Evolutionary conservation across 2,113 vertebrate genomes (phyloP).

Genomic region (Grus americana): DNA sequence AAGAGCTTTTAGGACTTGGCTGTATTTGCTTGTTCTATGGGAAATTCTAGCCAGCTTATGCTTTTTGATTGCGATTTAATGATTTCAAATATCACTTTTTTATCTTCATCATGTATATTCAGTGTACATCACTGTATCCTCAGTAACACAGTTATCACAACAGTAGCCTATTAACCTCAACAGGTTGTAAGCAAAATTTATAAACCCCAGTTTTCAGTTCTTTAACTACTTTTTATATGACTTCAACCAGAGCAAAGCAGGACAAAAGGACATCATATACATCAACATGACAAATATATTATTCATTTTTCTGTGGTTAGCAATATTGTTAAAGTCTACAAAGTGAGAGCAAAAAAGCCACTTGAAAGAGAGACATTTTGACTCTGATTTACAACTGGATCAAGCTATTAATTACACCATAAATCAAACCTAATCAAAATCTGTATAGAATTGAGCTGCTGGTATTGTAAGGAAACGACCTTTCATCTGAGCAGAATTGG

Average conservation of each 20-base stretch:
- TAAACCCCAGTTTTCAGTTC: neutral
- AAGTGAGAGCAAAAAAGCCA: neutral
- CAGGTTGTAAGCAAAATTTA: neutral
- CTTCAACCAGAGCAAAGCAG: constrained; percentile 16
- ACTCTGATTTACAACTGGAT: neutral
- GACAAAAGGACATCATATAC: neutral
- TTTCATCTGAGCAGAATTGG: neutral
- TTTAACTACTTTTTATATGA: neutral
- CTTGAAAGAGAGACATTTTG: constrained; percentile 3
- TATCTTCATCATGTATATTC: neutral
- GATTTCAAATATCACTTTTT: neutral
- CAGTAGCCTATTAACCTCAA: neutral
- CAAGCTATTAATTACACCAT: neutral
- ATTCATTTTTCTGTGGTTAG: neutral
- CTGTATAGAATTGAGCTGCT: neutral
- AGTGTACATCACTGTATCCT: neutral
- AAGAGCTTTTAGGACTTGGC: neutral
- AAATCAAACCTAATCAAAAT: constrained; percentile 14
- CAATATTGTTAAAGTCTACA: neutral
- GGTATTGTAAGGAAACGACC: neutral
- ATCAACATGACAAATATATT: neutral
- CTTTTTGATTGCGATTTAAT: neutral
- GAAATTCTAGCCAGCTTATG: neutral
- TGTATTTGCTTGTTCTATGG: neutral
- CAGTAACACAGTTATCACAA: neutral